Evolutionary conservation across 2,113 vertebrate species (phyloP).

Genomic region (Psammodynastes pulverulentus): DNA sequence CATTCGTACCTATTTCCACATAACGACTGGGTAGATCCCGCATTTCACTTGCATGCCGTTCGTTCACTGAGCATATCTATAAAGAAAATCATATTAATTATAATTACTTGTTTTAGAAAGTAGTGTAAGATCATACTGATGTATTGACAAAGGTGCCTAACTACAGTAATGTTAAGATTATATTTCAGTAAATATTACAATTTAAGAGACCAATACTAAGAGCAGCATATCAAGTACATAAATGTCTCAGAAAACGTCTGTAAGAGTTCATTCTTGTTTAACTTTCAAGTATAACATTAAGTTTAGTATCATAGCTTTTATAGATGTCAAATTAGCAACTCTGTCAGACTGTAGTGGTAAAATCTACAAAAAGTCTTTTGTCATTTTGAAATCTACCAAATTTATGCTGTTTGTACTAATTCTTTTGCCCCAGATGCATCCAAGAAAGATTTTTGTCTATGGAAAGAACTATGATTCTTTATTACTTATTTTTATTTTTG

Average conservation of each 20-base stretch:
- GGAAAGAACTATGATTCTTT: background rate
- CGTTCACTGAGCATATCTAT: constrained; percentile 93
- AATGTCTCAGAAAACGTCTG: background rate
- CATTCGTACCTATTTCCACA: constrained; percentile 89
- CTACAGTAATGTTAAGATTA: background rate
- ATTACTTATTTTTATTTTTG: background rate
- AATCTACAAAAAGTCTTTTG: background rate
- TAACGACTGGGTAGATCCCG: constrained; percentile 95
- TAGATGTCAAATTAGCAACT: background rate
- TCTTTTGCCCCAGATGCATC: background rate
- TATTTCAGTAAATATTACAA: background rate
- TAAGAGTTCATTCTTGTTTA: background rate
- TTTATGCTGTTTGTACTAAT: background rate
- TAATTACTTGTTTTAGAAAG: background rate
- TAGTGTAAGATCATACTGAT: background rate
- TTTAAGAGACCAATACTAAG: background rate
- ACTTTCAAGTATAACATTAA: background rate
- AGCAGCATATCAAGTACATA: background rate
- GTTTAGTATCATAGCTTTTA: background rate
- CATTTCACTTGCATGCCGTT: constrained; percentile 89
- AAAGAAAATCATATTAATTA: constrained; percentile 47
- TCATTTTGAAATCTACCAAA: background rate
- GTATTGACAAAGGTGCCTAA: background rate
- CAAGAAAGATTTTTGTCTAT: background rate
- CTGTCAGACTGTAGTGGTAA: background rate